Conservation (phyloP, 2,888 invertebrate species). For the Rapana venosa region DNA sequence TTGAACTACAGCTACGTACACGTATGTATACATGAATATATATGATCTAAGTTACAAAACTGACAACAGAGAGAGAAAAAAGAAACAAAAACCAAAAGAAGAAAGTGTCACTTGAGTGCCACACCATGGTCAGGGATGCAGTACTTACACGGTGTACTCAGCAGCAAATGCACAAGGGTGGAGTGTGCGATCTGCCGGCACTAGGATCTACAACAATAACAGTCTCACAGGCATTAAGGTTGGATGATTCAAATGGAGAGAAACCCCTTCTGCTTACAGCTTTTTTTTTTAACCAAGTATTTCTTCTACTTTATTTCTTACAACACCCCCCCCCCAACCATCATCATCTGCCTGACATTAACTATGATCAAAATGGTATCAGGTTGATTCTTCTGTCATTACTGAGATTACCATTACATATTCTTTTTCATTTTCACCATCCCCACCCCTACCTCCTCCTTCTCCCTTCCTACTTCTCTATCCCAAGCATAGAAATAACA, state of each 20-base stretch:
- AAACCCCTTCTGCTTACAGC: background rate
- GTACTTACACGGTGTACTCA: constrained; percentile 38
- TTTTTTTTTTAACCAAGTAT: background rate
- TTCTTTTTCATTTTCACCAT: background rate
- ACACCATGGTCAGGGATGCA: background rate
- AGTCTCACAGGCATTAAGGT: constrained; percentile 57
- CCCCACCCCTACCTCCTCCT: too few relatives aligned
- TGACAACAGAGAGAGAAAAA: too few relatives aligned
- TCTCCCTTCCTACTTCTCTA: too few relatives aligned
- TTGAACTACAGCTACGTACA: too few relatives aligned
- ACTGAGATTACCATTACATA: background rate
- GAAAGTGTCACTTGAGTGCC: background rate
- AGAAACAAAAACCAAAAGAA: too few relatives aligned
- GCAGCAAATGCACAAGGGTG: constrained; percentile 34
- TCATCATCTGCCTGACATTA: background rate
- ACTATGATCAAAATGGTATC: too few relatives aligned
- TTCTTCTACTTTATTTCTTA: background rate
- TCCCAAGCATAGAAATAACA: too few relatives aligned
- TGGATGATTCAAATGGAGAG: constrained; percentile 35
- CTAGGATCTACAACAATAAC: constrained; percentile 55
- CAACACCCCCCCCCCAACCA: background rate
- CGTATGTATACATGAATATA: too few relatives aligned
- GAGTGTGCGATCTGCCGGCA: constrained; percentile 33
- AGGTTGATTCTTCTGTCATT: background rate
- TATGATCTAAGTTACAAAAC: too few relatives aligned